These are phyloP conservation scores for Odontocolon sp. DNA, from an alignment of 2,888 invertebrate genomes.

Conservation along the genomic window DNA sequence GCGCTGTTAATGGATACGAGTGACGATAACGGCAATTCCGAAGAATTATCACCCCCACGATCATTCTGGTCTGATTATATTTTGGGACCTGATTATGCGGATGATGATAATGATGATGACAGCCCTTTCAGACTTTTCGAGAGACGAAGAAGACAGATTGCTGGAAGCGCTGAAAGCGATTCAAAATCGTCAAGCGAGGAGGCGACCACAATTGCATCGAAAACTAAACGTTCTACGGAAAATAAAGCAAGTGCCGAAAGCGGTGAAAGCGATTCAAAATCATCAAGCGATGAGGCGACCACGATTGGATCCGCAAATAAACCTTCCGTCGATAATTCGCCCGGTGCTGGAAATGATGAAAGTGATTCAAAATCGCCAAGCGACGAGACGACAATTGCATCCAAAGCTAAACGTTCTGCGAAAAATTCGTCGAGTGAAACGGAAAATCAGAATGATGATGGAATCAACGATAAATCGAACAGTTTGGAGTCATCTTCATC, in stretches of 20 bases:
- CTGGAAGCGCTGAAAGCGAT: background rate
- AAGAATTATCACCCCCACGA: too few species aligned
- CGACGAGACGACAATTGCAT: background rate
- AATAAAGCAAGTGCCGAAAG: background rate
- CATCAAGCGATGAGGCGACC: background rate
- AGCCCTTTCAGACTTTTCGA: too few species aligned
- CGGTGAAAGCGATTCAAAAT: background rate
- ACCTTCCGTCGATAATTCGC: background rate
- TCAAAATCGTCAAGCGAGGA: background rate
- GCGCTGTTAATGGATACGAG: too few species aligned
- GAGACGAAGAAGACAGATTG: too few species aligned
- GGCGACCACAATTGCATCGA: background rate
- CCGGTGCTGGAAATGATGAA: background rate
- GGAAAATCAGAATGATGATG: background rate
- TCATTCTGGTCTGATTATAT: too few species aligned
- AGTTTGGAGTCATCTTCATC: too few species aligned
- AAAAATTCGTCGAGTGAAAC: background rate
- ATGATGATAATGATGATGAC: too few species aligned
- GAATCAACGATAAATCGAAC: too few species aligned
- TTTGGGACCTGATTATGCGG: too few species aligned
- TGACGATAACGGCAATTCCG: too few species aligned
- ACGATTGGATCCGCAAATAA: background rate
- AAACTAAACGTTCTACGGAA: background rate
- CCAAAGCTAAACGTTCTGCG: background rate
- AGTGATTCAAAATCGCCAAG: background rate